Percentiles rank a stretch among this genome's conserved stretches.
Evolutionary conservation across 1,140 invertebrate species (phyloP).

Genomic region (Drosophila prosaltans): DNA sequence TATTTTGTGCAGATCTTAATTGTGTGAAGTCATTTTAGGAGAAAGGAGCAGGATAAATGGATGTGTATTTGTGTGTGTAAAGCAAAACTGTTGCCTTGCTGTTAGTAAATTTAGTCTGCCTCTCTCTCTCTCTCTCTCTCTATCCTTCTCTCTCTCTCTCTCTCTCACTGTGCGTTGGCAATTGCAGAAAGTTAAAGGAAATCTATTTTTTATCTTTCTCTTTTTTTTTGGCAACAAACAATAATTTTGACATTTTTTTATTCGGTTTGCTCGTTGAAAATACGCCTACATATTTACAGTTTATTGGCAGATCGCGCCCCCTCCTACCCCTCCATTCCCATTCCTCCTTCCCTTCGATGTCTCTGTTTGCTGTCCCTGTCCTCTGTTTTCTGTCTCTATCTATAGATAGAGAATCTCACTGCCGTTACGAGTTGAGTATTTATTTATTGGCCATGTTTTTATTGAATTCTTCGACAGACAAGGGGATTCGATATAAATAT

Average conservation of each 20-base stretch:
- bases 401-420: slow-evolving; percentile 1
- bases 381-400: slow-evolving; percentile 22
- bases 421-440: slow-evolving; percentile 15
- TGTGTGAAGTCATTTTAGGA: slow-evolving; percentile 49
- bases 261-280: slow-evolving; percentile 22
- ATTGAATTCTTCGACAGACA: slow-evolving; percentile 70
- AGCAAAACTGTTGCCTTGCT: slow-evolving; percentile 7
- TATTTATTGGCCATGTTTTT: slow-evolving; percentile 81
- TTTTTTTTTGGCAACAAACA: slow-evolving; percentile 12
- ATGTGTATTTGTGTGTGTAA: too few relatives aligned
- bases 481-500: slow-evolving; percentile 71
- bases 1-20: slow-evolving; percentile 73
- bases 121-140: not conserved
- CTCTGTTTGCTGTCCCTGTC: slow-evolving; percentile 23
- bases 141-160: not conserved
- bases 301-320: slow-evolving; percentile 16
- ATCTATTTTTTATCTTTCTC: not conserved
- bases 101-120: not conserved
- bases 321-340: too few relatives aligned
- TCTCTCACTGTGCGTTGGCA: not conserved
- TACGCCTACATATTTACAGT: slow-evolving; percentile 56
- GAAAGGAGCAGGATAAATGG: not conserved
- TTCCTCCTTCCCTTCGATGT: not conserved
- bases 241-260: slow-evolving; percentile 10
- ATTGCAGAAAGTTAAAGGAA: slow-evolving; percentile 6